Conservation (phyloP, 1,140 invertebrate species). For the Cotesia chilonis region DNA sequence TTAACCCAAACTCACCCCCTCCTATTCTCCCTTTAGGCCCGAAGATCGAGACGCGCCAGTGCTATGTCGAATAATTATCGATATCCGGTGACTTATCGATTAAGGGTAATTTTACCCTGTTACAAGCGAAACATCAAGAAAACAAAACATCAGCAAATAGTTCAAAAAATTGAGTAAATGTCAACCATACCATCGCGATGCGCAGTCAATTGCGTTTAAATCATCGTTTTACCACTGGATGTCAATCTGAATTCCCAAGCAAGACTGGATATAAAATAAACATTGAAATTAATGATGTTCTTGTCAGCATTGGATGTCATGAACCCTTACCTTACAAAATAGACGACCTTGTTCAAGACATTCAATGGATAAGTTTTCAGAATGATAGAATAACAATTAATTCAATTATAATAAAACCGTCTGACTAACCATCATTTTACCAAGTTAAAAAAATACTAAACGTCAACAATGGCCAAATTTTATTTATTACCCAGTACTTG, state of each 20-base stretch:
- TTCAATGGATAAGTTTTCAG: neutral
- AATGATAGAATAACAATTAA: neutral
- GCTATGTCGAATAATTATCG: too few relatives aligned
- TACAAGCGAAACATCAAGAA: conserved; percentile 36
- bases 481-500: too few relatives aligned
- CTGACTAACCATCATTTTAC: too few relatives aligned
- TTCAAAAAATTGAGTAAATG: neutral
- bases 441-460: neutral
- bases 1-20: too few relatives aligned
- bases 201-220: neutral
- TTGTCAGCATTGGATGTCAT: conserved; percentile 5
- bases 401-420: neutral
- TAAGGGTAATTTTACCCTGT: too few relatives aligned
- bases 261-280: neutral
- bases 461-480: too few relatives aligned
- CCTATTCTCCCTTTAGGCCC: too few relatives aligned
- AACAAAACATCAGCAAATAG: conserved; percentile 21
- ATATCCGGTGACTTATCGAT: too few relatives aligned
- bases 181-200: neutral
- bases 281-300: neutral
- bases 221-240: neutral
- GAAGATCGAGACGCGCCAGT: too few relatives aligned
- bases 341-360: neutral
- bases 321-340: neutral
- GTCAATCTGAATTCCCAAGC: neutral